Evolutionary conservation across 2,113 vertebrate genomes (phyloP).

Genomic region (Hippocampus abdominalis): DNA sequence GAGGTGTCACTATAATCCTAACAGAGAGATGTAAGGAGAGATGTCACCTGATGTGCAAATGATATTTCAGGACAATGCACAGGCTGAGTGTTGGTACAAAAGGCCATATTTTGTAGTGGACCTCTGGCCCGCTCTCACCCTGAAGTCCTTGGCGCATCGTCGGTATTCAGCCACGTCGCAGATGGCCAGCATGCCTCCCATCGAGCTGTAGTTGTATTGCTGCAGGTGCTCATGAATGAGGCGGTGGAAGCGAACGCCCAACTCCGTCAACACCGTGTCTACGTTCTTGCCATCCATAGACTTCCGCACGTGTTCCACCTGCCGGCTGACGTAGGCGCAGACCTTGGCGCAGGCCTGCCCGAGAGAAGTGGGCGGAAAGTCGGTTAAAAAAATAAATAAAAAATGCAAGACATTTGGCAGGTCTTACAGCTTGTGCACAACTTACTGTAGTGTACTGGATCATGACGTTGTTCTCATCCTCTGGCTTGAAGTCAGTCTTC

Average conservation of each 20-base stretch:
- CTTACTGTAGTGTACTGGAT: slow-evolving; percentile 96
- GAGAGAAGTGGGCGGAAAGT: background rate
- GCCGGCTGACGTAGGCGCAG: slow-evolving; percentile 88
- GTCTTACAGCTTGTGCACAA: slow-evolving; percentile 20
- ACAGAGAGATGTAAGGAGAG: background rate
- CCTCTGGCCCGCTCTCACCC: slow-evolving; percentile 58
- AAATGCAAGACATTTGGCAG: background rate
- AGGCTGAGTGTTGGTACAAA: slow-evolving; percentile 5
- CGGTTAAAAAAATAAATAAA: background rate
- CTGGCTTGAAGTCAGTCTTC: slow-evolving; percentile 98
- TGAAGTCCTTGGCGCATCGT: slow-evolving; percentile 95
- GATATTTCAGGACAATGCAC: slow-evolving; percentile 1
- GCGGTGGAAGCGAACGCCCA: slow-evolving; percentile 95
- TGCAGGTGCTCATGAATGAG: slow-evolving; percentile 96
- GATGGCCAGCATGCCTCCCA: slow-evolving; percentile 99
- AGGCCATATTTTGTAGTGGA: slow-evolving; percentile 35
- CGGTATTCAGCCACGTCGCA: slow-evolving; percentile 97
- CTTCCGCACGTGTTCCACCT: slow-evolving; percentile 91
- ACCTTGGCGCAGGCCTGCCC: slow-evolving; percentile 93
- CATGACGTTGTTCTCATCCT: slow-evolving; percentile 97
- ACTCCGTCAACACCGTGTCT: slow-evolving; percentile 92
- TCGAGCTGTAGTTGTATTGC: slow-evolving; percentile 96
- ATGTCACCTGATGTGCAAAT: background rate
- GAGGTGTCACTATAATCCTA: background rate
- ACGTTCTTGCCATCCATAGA: slow-evolving; percentile 99